These are phyloP conservation scores for Sanderia malayensis DNA, from an alignment of 30 jellyfish, hydroid and myxozoan genomes.

Conservation along the genomic window DNA sequence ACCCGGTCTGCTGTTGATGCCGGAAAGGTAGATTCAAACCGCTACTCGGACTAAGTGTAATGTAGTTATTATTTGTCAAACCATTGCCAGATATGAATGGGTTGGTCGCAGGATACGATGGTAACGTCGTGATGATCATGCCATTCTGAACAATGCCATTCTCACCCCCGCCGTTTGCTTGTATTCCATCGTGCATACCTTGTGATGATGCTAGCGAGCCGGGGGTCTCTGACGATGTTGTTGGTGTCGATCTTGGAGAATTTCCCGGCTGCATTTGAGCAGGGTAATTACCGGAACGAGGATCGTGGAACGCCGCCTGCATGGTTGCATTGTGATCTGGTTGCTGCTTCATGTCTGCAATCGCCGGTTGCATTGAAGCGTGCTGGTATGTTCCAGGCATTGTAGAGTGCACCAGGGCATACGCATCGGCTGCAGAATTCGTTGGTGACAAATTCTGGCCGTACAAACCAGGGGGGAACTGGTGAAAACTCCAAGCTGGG, in stretches of 20 bases:
- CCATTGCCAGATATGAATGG: slow-evolving; percentile 65
- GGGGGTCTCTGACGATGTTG: slow-evolving; percentile 71
- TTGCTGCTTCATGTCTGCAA: slow-evolving; percentile 64
- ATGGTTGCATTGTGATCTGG: slow-evolving; percentile 54
- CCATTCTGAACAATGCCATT: slow-evolving; percentile 56
- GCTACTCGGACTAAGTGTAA: slow-evolving; percentile 85
- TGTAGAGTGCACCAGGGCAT: slow-evolving; percentile 72
- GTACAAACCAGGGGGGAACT: slow-evolving; percentile 81
- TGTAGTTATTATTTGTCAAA: slow-evolving; percentile 82
- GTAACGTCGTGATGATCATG: slow-evolving; percentile 63
- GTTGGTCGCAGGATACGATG: slow-evolving; percentile 77
- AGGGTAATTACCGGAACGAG: slow-evolving; percentile 59
- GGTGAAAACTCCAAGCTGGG: slow-evolving; percentile 91
- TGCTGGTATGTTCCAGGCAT: slow-evolving; percentile 76
- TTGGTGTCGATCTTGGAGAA: slow-evolving; percentile 70
- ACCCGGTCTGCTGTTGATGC: slow-evolving; percentile 73
- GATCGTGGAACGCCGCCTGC: slow-evolving; percentile 81
- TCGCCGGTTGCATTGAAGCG: slow-evolving; percentile 67
- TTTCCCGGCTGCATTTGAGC: slow-evolving; percentile 67
- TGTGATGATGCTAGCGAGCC: slow-evolving; percentile 67
- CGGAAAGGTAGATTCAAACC: slow-evolving; percentile 92
- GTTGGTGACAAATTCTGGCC: slow-evolving; percentile 96
- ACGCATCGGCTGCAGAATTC: slow-evolving; percentile 76
- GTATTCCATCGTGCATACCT: slow-evolving; percentile 53
- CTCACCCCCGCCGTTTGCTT: slow-evolving; percentile 58